Conservation (phyloP, 2,797 vertebrate genomes). For the Eleutherodactylus coqui region DNA sequence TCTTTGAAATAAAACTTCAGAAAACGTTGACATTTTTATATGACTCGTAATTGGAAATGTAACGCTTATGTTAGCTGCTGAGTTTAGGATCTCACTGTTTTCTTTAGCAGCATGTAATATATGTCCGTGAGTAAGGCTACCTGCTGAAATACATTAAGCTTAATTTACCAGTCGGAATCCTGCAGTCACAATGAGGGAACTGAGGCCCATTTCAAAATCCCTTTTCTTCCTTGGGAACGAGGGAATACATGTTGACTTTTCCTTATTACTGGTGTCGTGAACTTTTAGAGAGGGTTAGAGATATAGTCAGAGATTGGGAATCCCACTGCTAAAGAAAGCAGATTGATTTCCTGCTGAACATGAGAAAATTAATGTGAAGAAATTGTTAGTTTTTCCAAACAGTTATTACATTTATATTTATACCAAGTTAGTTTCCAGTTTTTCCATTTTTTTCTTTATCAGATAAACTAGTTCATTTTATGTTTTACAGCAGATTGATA, state of each 20-base stretch:
- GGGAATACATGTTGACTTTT: slow-evolving; percentile 54
- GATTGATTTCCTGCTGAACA: slow-evolving; percentile 52
- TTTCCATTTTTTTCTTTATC: background rate
- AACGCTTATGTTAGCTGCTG: slow-evolving; percentile 33
- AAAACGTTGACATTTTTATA: slow-evolving; percentile 29
- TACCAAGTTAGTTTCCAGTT: background rate
- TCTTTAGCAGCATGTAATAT: slow-evolving; percentile 46
- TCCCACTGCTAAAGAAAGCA: slow-evolving; percentile 45
- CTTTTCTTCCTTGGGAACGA: slow-evolving; percentile 42
- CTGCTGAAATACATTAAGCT: slow-evolving; percentile 45
- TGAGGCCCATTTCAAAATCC: slow-evolving; percentile 42
- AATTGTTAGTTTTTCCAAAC: slow-evolving; percentile 21
- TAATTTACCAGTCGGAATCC: slow-evolving; percentile 57
- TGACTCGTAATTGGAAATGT: slow-evolving; percentile 32
- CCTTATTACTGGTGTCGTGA: slow-evolving; percentile 50
- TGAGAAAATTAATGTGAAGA: slow-evolving; percentile 37
- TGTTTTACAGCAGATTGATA: background rate
- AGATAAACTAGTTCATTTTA: slow-evolving; percentile 9
- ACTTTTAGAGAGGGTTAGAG: slow-evolving; percentile 36
- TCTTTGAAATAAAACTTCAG: background rate
- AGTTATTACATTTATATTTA: slow-evolving; percentile 34
- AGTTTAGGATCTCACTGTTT: slow-evolving; percentile 28
- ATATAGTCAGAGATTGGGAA: slow-evolving; percentile 34
- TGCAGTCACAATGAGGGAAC: slow-evolving; percentile 39
- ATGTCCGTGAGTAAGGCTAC: background rate